Base-by-base conservation (phyloP, 2,888 invertebrate genomes). In the Cheilosia vulpina region DNA sequence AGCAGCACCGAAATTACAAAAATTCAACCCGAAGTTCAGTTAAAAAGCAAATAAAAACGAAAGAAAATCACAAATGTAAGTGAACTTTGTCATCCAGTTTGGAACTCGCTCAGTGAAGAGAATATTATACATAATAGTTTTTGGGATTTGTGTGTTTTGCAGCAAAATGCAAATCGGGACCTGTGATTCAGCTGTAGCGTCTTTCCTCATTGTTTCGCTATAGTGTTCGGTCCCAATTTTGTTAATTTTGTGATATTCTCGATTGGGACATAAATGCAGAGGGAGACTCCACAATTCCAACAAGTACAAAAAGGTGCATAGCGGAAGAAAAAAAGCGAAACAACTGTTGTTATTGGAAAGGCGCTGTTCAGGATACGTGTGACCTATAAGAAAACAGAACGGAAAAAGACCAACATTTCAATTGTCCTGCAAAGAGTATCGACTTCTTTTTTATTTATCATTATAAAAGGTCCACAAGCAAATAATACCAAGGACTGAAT, bases 331-430 rank as follows among this genome's bases (percentile, higher is more conserved):
- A 24, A 52, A 65, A 27, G 27, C 6, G 21, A 65, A 82, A 79
- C 79, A 84, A 84, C 84, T 71, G 84, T 84, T 84, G 79, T 84
- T 75, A 75, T 69, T 75, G 75, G 75, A 41, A 52, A 65, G 79
- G 55, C 69, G 65, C 75, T 76, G 60, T 57, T 4, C 19, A 62
- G 4, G 4, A 53, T 53, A 52, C 45, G 21, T 71, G 24, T 77
- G 38, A 62, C 66, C 60, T 72, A 66, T 60, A 47, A 31, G 71
- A 63, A 62, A 75, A 62, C 27, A 63, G 45, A 9, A 52, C 17
- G 47, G 17, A 1, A 63, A 34, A 63, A 24, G 53, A 72, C 34
- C 45, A 11, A n/a, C 72, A 57, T 66, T 62, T 66, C 43, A 55
- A 53, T 45, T 43, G 69, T 72, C 72, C 57, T 73, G 68, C 19